Evolutionary conservation across 2,797 vertebrate species (phyloP).

Genomic region (Carcharodon carcharias): DNA sequence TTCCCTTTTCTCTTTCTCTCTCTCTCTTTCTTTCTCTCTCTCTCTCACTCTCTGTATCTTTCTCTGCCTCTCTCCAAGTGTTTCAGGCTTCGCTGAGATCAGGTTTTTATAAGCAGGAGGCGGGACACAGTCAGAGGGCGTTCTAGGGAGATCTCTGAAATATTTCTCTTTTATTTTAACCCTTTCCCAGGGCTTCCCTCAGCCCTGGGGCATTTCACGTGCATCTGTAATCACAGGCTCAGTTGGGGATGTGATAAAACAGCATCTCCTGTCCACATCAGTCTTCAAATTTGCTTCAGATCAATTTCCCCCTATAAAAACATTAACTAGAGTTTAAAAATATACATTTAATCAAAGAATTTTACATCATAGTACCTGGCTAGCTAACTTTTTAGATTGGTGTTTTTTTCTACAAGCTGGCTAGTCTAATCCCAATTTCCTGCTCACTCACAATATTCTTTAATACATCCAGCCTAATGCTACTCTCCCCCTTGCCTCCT

Average conservation of each 20-base stretch:
- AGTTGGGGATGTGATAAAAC: conserved; percentile 6
- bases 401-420: not conserved
- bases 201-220: conserved; percentile 9
- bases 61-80: conserved; percentile 25
- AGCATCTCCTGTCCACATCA: not conserved
- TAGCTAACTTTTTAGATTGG: not conserved
- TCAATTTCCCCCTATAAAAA: not conserved
- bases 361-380: not conserved
- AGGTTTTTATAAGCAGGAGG: conserved; percentile 33
- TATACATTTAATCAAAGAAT: not conserved
- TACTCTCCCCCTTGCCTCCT: not conserved
- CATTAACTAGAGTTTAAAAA: not conserved
- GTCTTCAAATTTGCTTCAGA: not conserved
- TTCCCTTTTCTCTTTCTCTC: no score
- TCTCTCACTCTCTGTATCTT: not conserved
- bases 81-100: conserved; percentile 29
- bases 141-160: conserved; percentile 9
- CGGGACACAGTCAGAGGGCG: conserved; percentile 20
- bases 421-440: not conserved
- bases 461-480: not conserved
- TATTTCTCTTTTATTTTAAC: conserved; percentile 6
- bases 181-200: conserved; percentile 30
- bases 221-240: not conserved
- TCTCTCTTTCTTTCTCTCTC: not conserved
- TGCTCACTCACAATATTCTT: not conserved